Conservation (phyloP, 1,140 invertebrate genomes). For the Argopecten irradians region DNA sequence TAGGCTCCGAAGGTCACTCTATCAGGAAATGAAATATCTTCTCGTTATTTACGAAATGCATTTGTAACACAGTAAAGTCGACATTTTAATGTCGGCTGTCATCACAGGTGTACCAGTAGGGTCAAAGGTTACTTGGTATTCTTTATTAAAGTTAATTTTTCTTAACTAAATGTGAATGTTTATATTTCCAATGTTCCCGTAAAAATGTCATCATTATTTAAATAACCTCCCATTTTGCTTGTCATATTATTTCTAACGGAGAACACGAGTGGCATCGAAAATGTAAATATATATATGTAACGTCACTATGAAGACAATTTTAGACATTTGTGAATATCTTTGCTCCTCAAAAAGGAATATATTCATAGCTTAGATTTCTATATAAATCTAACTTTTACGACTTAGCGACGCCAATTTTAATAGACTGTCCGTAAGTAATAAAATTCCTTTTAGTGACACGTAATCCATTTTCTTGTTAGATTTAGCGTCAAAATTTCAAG, state of each 20-base stretch:
- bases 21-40: not conserved
- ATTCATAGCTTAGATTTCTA: not conserved
- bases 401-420: not conserved
- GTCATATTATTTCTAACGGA: not conserved
- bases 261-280: not conserved
- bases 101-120: not conserved
- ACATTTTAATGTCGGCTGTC: not conserved
- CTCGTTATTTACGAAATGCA: conserved; percentile 1
- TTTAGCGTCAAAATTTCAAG: not conserved
- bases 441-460: not conserved
- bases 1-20: not conserved
- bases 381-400: not conserved
- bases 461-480: not conserved
- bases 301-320: not conserved
- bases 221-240: not conserved
- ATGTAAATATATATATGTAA: not conserved
- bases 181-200: not conserved
- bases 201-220: conserved; percentile 23
- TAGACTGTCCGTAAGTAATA: not conserved
- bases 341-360: not conserved
- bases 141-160: not conserved
- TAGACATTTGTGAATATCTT: conserved; percentile 12
- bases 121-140: not conserved
- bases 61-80: not conserved
- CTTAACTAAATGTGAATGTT: not conserved